phyloP scores from a whole-genome alignment of 1,140 invertebrate genomes.

The Neodiprion lecontei region DNA sequence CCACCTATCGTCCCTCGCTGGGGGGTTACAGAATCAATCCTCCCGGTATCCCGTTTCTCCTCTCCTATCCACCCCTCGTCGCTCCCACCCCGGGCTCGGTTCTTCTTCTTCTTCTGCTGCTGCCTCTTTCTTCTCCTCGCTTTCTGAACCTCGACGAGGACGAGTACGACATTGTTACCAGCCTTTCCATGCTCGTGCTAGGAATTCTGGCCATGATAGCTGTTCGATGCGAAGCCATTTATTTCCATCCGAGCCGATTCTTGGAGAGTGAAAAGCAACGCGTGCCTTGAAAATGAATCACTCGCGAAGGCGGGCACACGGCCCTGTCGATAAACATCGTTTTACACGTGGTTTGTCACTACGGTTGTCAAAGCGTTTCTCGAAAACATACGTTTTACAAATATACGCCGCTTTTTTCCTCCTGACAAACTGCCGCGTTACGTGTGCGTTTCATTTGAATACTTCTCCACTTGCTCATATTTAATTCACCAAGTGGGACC shows the following conservation, averaged over 20 bases:
- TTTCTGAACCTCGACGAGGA: slow-evolving; percentile 2
- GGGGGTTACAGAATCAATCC: slow-evolving; percentile 15
- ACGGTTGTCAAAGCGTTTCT: background rate
- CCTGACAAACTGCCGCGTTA: background rate
- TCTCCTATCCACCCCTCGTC: background rate
- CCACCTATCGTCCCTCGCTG: background rate
- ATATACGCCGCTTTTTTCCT: background rate
- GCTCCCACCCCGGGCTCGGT: background rate
- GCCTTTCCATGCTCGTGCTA: slow-evolving; percentile 10
- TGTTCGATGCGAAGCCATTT: slow-evolving; percentile 7
- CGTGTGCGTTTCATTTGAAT: too few relatives aligned
- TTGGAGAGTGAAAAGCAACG: slow-evolving; percentile 11
- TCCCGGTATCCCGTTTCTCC: background rate
- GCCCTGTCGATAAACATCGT: background rate
- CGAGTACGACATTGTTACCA: slow-evolving; percentile 15
- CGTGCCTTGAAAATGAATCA: slow-evolving; percentile 8
- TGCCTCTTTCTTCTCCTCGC: background rate
- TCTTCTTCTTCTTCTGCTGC: background rate
- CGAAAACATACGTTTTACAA: background rate
- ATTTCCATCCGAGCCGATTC: slow-evolving; percentile 12
- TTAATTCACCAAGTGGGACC: too few relatives aligned
- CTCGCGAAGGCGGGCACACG: background rate
- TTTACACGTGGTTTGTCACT: slow-evolving; percentile 7
- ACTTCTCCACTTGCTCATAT: too few relatives aligned
- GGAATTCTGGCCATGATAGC: slow-evolving; percentile 17